phyloP scores from a whole-genome alignment of 2,113 vertebrate species.

The Cavia aperea region DNA sequence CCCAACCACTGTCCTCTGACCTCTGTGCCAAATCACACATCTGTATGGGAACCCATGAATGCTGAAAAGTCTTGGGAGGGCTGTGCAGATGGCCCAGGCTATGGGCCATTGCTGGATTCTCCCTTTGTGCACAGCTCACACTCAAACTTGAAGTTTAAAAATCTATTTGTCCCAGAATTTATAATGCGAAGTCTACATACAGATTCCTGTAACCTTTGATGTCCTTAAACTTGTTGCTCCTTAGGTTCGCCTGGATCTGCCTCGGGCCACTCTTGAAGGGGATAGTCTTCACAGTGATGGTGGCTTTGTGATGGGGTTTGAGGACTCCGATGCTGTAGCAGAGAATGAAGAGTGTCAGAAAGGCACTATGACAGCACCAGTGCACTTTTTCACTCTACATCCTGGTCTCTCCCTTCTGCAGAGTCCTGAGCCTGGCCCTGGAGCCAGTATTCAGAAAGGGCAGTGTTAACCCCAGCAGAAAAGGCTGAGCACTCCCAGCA shows the following conservation, averaged over 20 bases:
- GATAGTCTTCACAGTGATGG: conserved; percentile 70
- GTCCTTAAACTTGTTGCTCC: conserved; percentile 72
- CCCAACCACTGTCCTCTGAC: not conserved
- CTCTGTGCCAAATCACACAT: not conserved
- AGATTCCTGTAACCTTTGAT: conserved; percentile 71
- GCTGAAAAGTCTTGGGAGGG: not conserved
- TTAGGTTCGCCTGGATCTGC: conserved; percentile 79
- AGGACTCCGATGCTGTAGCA: conserved; percentile 65
- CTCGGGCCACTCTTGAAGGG: conserved; percentile 76
- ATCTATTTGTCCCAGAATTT: not conserved
- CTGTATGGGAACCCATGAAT: not conserved
- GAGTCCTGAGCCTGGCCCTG: not conserved
- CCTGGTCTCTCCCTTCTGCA: not conserved
- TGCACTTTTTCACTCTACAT: not conserved
- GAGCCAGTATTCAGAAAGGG: not conserved
- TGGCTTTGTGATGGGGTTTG: conserved; percentile 66
- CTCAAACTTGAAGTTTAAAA: conserved; percentile 29
- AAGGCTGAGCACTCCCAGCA: not conserved
- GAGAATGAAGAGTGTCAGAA: conserved; percentile 37
- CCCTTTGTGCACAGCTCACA: not conserved
- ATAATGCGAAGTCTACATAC: conserved; percentile 55
- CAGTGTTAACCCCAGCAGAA: not conserved
- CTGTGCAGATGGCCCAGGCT: not conserved
- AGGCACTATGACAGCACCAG: not conserved
- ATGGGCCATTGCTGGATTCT: not conserved